A percentile compares a stretch with the other conserved stretches of the same genome.
Conservation (phyloP, 2,113 vertebrate species). For the Scomber colias region DNA sequence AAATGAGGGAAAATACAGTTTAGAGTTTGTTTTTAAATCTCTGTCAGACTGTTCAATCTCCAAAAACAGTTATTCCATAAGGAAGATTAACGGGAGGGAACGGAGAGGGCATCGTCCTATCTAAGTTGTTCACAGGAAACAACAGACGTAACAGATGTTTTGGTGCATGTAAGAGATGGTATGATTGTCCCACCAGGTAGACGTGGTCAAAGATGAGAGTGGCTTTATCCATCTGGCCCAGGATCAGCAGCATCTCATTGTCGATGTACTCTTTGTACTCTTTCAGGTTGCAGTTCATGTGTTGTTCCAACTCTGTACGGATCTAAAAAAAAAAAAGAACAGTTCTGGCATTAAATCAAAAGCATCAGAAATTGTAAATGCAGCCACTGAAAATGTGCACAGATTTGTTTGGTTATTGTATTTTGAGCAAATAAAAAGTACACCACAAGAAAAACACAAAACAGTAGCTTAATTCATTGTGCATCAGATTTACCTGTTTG, state of each 20-base stretch:
- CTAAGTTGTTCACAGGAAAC: conserved; percentile 24
- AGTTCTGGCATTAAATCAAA: too few species aligned
- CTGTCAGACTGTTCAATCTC: conserved; percentile 6
- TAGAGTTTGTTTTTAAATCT: conserved; percentile 32
- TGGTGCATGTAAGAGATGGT: background rate
- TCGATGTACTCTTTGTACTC: conserved; percentile 99
- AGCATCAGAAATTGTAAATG: too few species aligned
- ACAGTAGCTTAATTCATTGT: background rate
- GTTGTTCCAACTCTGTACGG: conserved; percentile 92
- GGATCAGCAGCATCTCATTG: conserved; percentile 97
- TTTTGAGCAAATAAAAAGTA: background rate
- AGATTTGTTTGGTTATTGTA: too few species aligned
- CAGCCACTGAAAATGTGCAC: too few species aligned
- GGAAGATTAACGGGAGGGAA: conserved; percentile 4
- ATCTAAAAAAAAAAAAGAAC: conserved; percentile 63
- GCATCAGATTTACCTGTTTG: conserved; percentile 89
- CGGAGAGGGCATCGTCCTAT: conserved; percentile 7
- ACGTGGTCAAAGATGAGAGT: conserved; percentile 97
- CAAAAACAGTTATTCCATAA: conserved; percentile 40
- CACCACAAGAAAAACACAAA: background rate
- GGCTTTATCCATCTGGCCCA: conserved; percentile 99
- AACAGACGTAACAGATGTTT: conserved; percentile 22
- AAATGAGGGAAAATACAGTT: conserved; percentile 66
- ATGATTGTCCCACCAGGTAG: conserved; percentile 89
- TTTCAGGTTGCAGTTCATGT: conserved; percentile 97